Base-by-base conservation (phyloP, 2,888 invertebrate species). In the Acleris emargana region DNA sequence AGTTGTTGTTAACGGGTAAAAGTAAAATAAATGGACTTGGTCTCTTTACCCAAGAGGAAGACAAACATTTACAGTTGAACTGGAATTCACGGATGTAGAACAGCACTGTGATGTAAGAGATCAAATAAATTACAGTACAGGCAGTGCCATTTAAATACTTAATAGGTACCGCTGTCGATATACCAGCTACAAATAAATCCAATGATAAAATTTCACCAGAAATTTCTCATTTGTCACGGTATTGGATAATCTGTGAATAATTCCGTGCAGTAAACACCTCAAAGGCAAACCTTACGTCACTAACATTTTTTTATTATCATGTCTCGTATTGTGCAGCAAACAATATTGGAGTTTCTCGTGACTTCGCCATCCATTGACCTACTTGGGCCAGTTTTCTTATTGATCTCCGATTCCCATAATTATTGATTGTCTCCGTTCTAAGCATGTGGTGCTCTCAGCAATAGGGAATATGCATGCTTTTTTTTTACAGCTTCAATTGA, bases 231-330 rank as follows among this genome's bases (percentile, higher is more conserved):
- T 80, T 78, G 77, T 81, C 77, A 77, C 78, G 77, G 83, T 79
- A 81, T 81, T 83, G 80, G 78, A 77, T 78, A 82, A 83, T 83
- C 80, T 78, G 64, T 74, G 79, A 84, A 84, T 85, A 72, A 83
- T 69, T 64, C 75, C 80, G 77, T 75, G 73, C 67, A 67, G 73
- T 72, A 70, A 71, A 69, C 66, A 67, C 71, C 67, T 55, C 55
- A 55, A n/a, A 51, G 43, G 42, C 58, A 47, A 53, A 18, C 52
- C 54, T 64, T 64, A 64, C 59, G 54, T 60, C 59, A 60, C 16
- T 38, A 22, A 45, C 57, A 9, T 17, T 22, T 45, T 52, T 42
- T 54, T 53, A 42, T 58, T 42, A 54, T 54, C 59, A 64, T 49
- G 51, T 43, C 58, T 54, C 6, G 38, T 18, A 50, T 53, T 59